phyloP scores from a whole-genome alignment of 2,888 invertebrate species.

The Lithophane leautieri region DNA sequence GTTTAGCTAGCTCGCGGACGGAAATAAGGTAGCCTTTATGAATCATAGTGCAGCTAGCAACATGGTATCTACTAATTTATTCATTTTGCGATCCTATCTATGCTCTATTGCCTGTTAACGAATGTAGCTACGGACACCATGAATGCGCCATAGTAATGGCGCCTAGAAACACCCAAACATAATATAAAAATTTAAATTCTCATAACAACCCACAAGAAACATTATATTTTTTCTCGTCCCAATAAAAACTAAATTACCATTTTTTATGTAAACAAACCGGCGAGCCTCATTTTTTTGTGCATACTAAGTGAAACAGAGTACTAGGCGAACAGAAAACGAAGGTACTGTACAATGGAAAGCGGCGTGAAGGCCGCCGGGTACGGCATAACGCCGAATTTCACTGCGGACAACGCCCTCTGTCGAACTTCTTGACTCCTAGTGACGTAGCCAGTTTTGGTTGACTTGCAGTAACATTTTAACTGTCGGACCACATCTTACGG shows the following conservation, averaged over 20 bases:
- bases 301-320: conserved; percentile 69
- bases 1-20: conserved; percentile 38
- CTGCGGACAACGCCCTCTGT: conserved; percentile 79
- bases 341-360: conserved; percentile 79
- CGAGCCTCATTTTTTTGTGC: conserved; percentile 73
- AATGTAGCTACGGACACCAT: conserved; percentile 22
- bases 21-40: conserved; percentile 53
- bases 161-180: conserved; percentile 21
- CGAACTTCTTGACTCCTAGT: conserved; percentile 71
- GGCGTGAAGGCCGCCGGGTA: conserved; percentile 79
- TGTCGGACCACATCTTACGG: conserved; percentile 26
- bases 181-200: conserved; percentile 33
- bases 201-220: conserved; percentile 23
- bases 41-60: conserved; percentile 49
- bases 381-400: conserved; percentile 81
- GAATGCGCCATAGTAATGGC: conserved; percentile 5
- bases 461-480: conserved; percentile 62
- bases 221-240: conserved; percentile 32
- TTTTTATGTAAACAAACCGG: conserved; percentile 59
- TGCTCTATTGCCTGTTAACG: conserved; percentile 25
- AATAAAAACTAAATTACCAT: conserved; percentile 47
- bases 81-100: conserved; percentile 36
- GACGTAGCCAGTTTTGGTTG: conserved; percentile 62
- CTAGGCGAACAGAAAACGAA: conserved; percentile 79
- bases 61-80: conserved; percentile 51